Base-by-base conservation (phyloP, 2,888 invertebrate species). In the Protophormia terraenovae region DNA sequence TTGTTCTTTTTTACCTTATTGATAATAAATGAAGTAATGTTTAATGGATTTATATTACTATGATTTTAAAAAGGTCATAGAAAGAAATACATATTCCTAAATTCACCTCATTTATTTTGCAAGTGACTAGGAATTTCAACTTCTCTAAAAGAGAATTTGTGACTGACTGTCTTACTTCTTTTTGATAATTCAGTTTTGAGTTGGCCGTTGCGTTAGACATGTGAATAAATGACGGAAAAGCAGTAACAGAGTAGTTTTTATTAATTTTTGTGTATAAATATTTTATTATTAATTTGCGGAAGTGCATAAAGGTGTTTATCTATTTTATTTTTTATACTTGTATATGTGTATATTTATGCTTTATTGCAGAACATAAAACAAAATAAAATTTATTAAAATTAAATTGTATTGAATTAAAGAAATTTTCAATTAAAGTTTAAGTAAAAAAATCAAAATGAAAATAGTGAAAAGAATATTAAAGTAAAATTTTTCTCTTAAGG, bases 241-340 rank as follows among this genome's bases (percentile, higher is more conserved):
- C 10, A 22, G 14, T 69, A 69, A 62, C 69, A 73, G 81, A 62
- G 12, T 27, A 27, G 4, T 69, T 19, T 41, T n/a, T 38, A 14
- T 50, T 62, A 29, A 50, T 69, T 73, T 73, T 55, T 16, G 45
- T 67, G 58, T 60, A 67, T 45, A 67, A 67, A 67, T 75, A 50
- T 55, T 64, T 64, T 79, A 47, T 69, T 47, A 38, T 38, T 38
- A n/a, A n/a, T 32, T 69, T 84, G 75, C 83, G 83, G 75, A 84
- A 84, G 83, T 71, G 73, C 45, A 75, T 67, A 50, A 69, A 38
- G 53, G 55, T 41, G 50, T 79, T 78, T 47, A 32, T 66, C 4
- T 64, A 24, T 55, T 60, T 62, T 41, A 50, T 66, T n/a, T 14
- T 62, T 47, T 67, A 16, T 41, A 81, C 12, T 50, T 6, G 35